Percentiles rank a stretch among this genome's conserved stretches.
Evolutionary conservation across 2,797 vertebrate genomes (phyloP).

Genomic region (Salmo trutta): DNA sequence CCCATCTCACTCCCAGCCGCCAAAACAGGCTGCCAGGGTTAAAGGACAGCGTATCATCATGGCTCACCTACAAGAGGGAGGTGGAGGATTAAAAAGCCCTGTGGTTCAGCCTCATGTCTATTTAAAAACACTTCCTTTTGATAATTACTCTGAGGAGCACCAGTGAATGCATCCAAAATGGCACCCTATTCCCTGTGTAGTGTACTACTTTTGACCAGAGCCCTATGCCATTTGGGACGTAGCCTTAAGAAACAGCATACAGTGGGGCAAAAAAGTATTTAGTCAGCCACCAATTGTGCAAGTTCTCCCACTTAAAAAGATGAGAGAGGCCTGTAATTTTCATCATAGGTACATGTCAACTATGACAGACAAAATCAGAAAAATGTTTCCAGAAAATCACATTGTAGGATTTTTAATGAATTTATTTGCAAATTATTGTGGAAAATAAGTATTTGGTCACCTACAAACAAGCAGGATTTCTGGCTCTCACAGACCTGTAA

Average conservation of each 20-base stretch:
- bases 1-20: neutral
- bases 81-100: constrained; percentile 7
- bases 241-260: constrained; percentile 31
- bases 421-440: too few relatives aligned
- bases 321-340: too few relatives aligned
- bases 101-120: constrained; percentile 22
- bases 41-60: neutral
- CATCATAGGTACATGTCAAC: too few relatives aligned
- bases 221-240: neutral
- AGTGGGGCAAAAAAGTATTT: too few relatives aligned
- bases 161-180: neutral
- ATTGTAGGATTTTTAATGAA: too few relatives aligned
- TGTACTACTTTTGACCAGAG: neutral
- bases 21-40: neutral
- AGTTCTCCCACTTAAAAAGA: too few relatives aligned
- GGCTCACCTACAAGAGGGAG: neutral
- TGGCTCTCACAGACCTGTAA: too few relatives aligned
- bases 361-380: too few relatives aligned
- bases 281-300: too few relatives aligned
- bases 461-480: too few relatives aligned
- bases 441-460: too few relatives aligned
- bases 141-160: neutral
- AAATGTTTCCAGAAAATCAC: too few relatives aligned
- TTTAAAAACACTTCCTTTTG: constrained; percentile 38
- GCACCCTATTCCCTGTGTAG: neutral